phyloP scores from a whole-genome alignment of 1,140 invertebrate species.

The Carcinoscorpius rotundicauda region DNA sequence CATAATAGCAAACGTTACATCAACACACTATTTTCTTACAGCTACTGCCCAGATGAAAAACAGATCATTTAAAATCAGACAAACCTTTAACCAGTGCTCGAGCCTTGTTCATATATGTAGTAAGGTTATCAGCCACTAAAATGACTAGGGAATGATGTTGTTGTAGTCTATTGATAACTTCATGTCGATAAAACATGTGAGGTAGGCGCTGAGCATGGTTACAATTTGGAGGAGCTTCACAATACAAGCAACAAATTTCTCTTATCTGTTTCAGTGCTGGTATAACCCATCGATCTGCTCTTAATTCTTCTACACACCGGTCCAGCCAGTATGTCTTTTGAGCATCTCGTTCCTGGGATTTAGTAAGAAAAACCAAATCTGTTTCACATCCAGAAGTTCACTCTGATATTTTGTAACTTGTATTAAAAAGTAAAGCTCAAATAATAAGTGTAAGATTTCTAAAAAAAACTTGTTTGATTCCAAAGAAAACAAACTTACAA shows the following conservation, averaged over 20 bases:
- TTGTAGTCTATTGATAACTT: slow-evolving; percentile 83
- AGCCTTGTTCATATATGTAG: slow-evolving; percentile 81
- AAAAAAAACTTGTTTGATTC: too few species aligned
- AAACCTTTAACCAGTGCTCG: slow-evolving; percentile 47
- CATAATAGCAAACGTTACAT: too few species aligned
- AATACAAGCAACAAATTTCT: slow-evolving; percentile 86
- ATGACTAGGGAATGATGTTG: slow-evolving; percentile 84
- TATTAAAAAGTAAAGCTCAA: too few species aligned
- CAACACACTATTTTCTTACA: too few species aligned
- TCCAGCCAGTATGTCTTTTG: slow-evolving; percentile 93
- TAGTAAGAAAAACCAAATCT: too few species aligned
- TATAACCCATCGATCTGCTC: slow-evolving; percentile 78
- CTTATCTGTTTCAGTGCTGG: slow-evolving; percentile 90
- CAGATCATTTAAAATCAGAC: too few species aligned
- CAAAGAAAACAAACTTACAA: too few species aligned
- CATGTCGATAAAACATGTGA: slow-evolving; percentile 45
- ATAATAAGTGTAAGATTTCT: too few species aligned
- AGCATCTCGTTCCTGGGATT: slow-evolving; percentile 67
- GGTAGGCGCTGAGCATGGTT: slow-evolving; percentile 40
- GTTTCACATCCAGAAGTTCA: too few species aligned
- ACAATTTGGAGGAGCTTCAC: slow-evolving; percentile 59
- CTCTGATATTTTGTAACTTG: too few species aligned
- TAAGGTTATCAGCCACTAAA: slow-evolving; percentile 84
- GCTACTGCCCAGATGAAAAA: too few species aligned
- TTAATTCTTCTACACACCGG: slow-evolving; percentile 89